A percentile compares a stretch with the other conserved stretches of the same genome.
phyloP scores from a whole-genome alignment of 2,888 invertebrate species.

The Agrilus mali region DNA sequence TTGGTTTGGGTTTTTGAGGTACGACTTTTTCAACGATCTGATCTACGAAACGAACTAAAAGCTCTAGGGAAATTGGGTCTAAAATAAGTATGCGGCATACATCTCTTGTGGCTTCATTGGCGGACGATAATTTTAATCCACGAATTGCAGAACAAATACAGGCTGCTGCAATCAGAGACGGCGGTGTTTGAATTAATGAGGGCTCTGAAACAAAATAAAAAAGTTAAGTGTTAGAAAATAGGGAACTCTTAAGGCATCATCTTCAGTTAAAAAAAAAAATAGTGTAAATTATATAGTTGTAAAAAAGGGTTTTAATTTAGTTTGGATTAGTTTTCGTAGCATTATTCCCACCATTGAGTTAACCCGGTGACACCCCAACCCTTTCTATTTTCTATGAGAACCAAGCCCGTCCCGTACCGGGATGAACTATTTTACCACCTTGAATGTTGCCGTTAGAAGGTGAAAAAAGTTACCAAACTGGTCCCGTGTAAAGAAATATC shows the following conservation, averaged over 20 bases:
- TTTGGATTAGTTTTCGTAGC: background rate
- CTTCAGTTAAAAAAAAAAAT: too few species aligned
- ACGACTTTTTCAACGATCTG: conserved; percentile 39
- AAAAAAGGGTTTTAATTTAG: background rate
- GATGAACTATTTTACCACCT: too few species aligned
- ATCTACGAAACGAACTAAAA: conserved; percentile 45
- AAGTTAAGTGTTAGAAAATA: background rate
- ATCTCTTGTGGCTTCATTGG: conserved; percentile 26
- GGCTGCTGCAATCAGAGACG: conserved; percentile 57
- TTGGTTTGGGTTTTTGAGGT: conserved; percentile 19
- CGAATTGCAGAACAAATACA: conserved; percentile 57
- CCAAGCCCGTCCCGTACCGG: too few species aligned
- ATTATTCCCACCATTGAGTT: background rate
- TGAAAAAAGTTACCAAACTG: too few species aligned
- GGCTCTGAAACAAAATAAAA: conserved; percentile 45
- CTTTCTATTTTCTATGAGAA: too few species aligned
- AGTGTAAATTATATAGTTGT: too few species aligned
- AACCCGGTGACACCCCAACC: too few species aligned
- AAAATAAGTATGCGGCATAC: conserved; percentile 37
- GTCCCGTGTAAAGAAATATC: too few species aligned
- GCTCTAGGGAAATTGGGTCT: conserved; percentile 40
- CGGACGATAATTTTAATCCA: conserved; percentile 41
- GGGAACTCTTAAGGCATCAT: too few species aligned
- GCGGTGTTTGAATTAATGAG: conserved; percentile 55
- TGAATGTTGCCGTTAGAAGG: too few species aligned